Evolutionary conservation across 2,113 vertebrate species (phyloP).

Genomic region (Arizona elegans): DNA sequence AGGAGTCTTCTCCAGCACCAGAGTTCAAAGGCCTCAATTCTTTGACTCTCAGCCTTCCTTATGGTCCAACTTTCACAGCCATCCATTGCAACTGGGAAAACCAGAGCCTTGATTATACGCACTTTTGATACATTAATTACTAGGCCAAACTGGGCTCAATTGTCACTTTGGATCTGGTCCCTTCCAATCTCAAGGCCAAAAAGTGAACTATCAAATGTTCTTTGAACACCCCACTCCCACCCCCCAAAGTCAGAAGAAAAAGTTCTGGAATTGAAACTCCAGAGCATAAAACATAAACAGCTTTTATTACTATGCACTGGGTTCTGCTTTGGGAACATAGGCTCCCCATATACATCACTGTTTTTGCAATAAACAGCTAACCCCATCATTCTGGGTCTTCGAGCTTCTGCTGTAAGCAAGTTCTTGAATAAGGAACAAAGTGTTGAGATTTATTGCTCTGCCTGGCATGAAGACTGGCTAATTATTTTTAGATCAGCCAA

Average conservation of each 20-base stretch:
- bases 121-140: too few relatives aligned
- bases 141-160: too few relatives aligned
- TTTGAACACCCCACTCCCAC: background rate
- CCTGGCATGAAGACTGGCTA: background rate
- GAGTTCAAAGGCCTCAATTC: too few relatives aligned
- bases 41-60: too few relatives aligned
- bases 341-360: background rate
- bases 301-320: background rate
- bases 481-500: background rate
- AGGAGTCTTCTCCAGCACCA: too few relatives aligned
- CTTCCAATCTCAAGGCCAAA: background rate
- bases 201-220: background rate
- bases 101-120: too few relatives aligned
- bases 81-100: too few relatives aligned
- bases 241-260: background rate
- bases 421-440: background rate
- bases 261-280: background rate
- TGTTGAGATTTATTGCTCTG: background rate
- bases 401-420: background rate
- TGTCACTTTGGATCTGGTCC: background rate
- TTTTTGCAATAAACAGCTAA: background rate
- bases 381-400: background rate
- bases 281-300: background rate
- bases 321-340: background rate
- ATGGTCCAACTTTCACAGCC: too few relatives aligned